These are phyloP conservation scores for Xanthorhoe designata DNA, from an alignment of 2,888 invertebrate species.

Conservation along the genomic window DNA sequence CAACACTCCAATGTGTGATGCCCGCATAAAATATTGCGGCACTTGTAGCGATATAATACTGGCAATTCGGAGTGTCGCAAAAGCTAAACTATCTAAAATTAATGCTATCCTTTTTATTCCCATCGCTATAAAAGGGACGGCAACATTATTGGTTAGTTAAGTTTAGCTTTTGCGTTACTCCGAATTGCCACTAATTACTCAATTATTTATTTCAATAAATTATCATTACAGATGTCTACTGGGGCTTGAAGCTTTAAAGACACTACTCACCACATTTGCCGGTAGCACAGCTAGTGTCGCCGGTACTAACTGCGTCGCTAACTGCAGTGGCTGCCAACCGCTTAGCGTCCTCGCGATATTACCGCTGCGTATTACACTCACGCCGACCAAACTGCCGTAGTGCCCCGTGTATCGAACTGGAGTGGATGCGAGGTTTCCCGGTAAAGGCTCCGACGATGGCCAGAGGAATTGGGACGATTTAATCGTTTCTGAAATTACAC, in stretches of 20 bases:
- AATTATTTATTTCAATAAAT: no score
- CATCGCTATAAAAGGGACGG: no score
- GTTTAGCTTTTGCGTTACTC: no score
- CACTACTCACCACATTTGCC: constrained; percentile 78
- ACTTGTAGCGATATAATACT: no score
- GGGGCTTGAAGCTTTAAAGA: constrained; percentile 46
- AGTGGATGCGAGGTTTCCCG: constrained; percentile 84
- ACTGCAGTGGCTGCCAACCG: constrained; percentile 93
- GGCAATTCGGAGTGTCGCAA: no score
- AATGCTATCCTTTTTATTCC: no score
- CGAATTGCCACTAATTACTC: no score
- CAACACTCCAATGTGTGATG: no score
- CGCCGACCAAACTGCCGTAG: constrained; percentile 89
- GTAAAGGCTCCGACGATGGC: constrained; percentile 86
- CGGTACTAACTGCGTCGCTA: constrained; percentile 96
- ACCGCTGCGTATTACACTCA: constrained; percentile 87
- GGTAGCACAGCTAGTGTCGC: constrained; percentile 92
- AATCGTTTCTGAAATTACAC: constrained; percentile 87
- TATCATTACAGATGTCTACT: no score
- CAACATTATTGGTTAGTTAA: no score
- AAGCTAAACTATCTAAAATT: no score
- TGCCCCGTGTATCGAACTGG: constrained; percentile 89
- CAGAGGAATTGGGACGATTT: constrained; percentile 90
- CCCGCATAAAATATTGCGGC: no score
- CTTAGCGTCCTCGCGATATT: constrained; percentile 86